Base-by-base conservation (phyloP, 35 echinoderm and acorn worm species). In the Lytechinus variegatus region DNA sequence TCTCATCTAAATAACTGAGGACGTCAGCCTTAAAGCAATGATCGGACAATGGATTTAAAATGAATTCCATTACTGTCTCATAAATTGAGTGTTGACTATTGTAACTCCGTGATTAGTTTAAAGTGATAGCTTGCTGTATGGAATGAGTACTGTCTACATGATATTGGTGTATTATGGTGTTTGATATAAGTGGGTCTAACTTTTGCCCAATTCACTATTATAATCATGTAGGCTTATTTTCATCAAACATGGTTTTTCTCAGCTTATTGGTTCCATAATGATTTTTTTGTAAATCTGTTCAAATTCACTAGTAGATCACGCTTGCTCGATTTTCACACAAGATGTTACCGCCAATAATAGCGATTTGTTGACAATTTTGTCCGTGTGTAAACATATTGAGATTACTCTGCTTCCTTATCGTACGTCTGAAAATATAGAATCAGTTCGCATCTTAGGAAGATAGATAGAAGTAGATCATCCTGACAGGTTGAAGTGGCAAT, bases 401-500 rank as follows among this genome's bases (percentile, higher is more conserved):
- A 79, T 79, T 79, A 79, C 21, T 14, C 66, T 7, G 16, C n/a
- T 79, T 24, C 66, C 21, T 79, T 79, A 79, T 79, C 66, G 66
- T 79, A 19, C 66, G 33, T 79, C 66, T 79, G 21, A 90, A 90
- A 29, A 90, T 13, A 90, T 52, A 90, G 52, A 28, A 19, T 90
- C 88, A 90, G 28, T 54, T 54, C 88, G 52, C 29, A 54, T 54
- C 88, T 90, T 21, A 12, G 88, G 87, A n/a, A 88, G 87, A 90
- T 10, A 54, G 52, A 54, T 44, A 54, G 11, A 52, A 54, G 88
- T 52, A 52, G 88, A 44, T 28, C 29, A 54, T 54, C 21, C 88
- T 90, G 88, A 90, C 88, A 90, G 29, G 29, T 90, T 90, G 88
- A 54, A 90, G 88, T 90, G 88, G 88, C 88, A 90, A 90, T 90